These are phyloP conservation scores for Silurus meridionalis DNA, from an alignment of 2,113 vertebrate genomes.

Conservation along the genomic window DNA sequence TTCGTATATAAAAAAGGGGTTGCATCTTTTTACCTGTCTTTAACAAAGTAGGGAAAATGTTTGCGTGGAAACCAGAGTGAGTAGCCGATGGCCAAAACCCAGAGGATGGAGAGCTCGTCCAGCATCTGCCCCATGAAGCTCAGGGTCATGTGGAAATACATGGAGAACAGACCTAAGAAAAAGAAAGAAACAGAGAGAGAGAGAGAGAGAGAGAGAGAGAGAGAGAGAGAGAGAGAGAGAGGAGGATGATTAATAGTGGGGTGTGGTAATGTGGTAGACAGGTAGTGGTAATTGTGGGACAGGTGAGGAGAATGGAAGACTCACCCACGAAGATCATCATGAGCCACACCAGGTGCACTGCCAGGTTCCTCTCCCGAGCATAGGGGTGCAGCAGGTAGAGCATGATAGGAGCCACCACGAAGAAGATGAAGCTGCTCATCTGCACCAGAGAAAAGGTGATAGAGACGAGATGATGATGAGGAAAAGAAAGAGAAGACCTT, in stretches of 20 bases:
- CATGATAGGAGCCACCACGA: constrained; percentile 83
- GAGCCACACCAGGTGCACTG: constrained; percentile 69
- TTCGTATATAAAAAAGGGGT: neutral
- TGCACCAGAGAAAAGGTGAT: constrained; percentile 55
- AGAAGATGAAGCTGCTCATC: constrained; percentile 91
- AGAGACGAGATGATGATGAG: neutral
- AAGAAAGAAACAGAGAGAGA: neutral
- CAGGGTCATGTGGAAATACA: constrained; percentile 94
- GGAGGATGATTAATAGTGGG: neutral
- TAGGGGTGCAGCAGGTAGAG: constrained; percentile 85
- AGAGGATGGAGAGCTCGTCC: constrained; percentile 93
- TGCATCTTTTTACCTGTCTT: constrained; percentile 76
- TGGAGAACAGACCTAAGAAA: constrained; percentile 82
- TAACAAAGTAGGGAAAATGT: constrained; percentile 81
- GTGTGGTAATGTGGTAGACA: neutral
- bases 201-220: neutral
- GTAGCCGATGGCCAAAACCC: constrained; percentile 82
- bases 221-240: neutral
- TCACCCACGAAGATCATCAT: constrained; percentile 84
- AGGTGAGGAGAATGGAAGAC: constrained; percentile 45
- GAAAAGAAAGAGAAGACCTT: neutral
- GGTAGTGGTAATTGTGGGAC: neutral
- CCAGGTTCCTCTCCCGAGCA: constrained; percentile 71
- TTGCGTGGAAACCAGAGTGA: constrained; percentile 83
- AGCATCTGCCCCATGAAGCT: constrained; percentile 92